These are phyloP conservation scores for Ammodramus savannarum DNA, from an alignment of 2,113 vertebrate species.

Conservation along the genomic window DNA sequence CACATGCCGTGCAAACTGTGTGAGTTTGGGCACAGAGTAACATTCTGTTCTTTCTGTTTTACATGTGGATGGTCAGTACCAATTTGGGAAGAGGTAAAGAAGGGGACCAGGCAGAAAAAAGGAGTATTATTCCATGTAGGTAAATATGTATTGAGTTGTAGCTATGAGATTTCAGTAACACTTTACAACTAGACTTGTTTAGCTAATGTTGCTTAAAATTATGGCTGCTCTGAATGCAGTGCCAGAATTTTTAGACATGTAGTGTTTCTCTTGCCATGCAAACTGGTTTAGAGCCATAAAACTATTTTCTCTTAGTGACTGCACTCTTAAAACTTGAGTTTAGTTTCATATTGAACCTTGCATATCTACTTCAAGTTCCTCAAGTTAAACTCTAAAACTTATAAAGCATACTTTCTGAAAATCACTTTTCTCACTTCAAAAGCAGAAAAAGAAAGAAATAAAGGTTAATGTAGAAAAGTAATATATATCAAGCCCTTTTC, in stretches of 20 bases:
- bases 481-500: constrained; percentile 78
- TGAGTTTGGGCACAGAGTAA: rapidly evolving
- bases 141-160: not conserved
- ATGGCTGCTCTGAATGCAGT: not conserved
- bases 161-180: not conserved
- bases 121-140: not conserved
- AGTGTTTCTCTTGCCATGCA: not conserved
- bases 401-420: not conserved
- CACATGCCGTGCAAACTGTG: not conserved
- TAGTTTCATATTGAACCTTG: not conserved
- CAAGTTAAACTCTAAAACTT: not conserved
- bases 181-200: not conserved
- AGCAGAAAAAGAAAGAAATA: constrained; percentile 14
- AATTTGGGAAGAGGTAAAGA: not conserved
- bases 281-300: not conserved
- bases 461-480: constrained; percentile 72
- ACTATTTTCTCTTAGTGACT: not conserved
- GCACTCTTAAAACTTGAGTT: not conserved
- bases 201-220: not conserved
- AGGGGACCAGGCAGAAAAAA: not conserved
- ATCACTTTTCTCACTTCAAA: not conserved
- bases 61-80: not conserved
- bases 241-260: not conserved
- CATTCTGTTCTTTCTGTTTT: not conserved
- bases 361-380: not conserved